Base-by-base conservation (phyloP, 2,797 vertebrate species). In the Premnoplex brunnescens region DNA sequence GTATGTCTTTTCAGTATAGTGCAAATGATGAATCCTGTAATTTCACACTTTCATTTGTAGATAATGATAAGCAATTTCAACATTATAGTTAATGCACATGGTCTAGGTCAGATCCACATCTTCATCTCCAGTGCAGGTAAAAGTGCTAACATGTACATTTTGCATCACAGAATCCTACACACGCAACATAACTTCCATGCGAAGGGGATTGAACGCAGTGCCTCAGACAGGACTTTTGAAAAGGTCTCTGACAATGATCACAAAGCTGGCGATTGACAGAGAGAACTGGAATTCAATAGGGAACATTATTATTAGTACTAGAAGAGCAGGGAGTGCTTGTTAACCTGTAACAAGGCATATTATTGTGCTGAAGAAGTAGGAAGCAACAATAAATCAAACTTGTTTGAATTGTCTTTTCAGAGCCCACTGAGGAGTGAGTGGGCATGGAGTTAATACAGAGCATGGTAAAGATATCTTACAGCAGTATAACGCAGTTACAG, bases 371-470 rank as follows among this genome's bases (percentile, higher is more conserved):
- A 69, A 60, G 54, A 90, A 64, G 24, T 17, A 39, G 36, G 36
- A 93, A 88, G 36, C 27, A 91, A 75, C 64, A 91, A 32, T 41
- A 86, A 91, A 72, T 41, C 24, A 95, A 91, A 69, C 26, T 75
- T 74, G 26, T 51, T 69, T 58, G 36, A 91, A 81, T 78, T 84
- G 66, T 73, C 44, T 43, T 85, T 84, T 41, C 75, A 54, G 26
- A 95, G 48, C 21, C 34, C 63, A 23, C 48, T 24, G 24, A 89
- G 75, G 44, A 82, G 85, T 5, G 1, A 74, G 36, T 28, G 51
- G 73, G 44, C 69, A 77, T 54, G 83, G 28, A 72, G 62, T 34
- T 55, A 90, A 88, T 43, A 59, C 30, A 84, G 13, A 49, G n/a
- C n/a, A 68, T 1, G 7, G 52, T 56, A 60, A 74, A 67, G 26